phyloP scores from a whole-genome alignment of 2,797 vertebrate genomes.

The Poeciliopsis turneri region DNA sequence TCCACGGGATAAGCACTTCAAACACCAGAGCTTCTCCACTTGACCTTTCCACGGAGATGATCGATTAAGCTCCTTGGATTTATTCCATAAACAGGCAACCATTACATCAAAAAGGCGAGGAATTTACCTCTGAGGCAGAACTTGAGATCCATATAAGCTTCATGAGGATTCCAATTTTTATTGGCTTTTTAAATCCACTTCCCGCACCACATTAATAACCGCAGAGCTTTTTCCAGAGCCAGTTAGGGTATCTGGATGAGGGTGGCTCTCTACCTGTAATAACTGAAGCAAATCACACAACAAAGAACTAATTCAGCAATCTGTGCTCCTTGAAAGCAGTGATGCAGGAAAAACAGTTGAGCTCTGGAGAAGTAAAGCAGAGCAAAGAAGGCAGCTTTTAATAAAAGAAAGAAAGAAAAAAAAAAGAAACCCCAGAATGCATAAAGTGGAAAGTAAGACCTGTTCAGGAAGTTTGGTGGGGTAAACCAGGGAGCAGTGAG shows the following conservation, averaged over 20 bases:
- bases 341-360: slow-evolving; percentile 56
- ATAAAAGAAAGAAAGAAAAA: slow-evolving; percentile 4
- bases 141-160: slow-evolving; percentile 75
- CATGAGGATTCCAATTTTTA: slow-evolving; percentile 62
- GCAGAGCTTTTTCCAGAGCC: slow-evolving; percentile 39
- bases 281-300: slow-evolving; percentile 64
- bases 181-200: slow-evolving; percentile 69
- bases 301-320: slow-evolving; percentile 54
- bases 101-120: slow-evolving; percentile 74
- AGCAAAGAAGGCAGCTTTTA: slow-evolving; percentile 22
- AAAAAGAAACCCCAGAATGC: background rate
- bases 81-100: slow-evolving; percentile 77
- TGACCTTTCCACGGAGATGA: slow-evolving; percentile 79
- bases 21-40: slow-evolving; percentile 75
- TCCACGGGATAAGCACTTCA: slow-evolving; percentile 78
- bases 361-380: slow-evolving; percentile 32
- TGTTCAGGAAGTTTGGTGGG: slow-evolving; percentile 61
- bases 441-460: slow-evolving; percentile 26
- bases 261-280: slow-evolving; percentile 58
- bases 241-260: slow-evolving; percentile 46
- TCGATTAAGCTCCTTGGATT: slow-evolving; percentile 78
- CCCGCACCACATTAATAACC: slow-evolving; percentile 64
- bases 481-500: slow-evolving; percentile 43
- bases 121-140: slow-evolving; percentile 78
- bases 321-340: slow-evolving; percentile 51